phyloP scores from a whole-genome alignment of 2,797 vertebrate species.

The Hippoglossus hippoglossus region DNA sequence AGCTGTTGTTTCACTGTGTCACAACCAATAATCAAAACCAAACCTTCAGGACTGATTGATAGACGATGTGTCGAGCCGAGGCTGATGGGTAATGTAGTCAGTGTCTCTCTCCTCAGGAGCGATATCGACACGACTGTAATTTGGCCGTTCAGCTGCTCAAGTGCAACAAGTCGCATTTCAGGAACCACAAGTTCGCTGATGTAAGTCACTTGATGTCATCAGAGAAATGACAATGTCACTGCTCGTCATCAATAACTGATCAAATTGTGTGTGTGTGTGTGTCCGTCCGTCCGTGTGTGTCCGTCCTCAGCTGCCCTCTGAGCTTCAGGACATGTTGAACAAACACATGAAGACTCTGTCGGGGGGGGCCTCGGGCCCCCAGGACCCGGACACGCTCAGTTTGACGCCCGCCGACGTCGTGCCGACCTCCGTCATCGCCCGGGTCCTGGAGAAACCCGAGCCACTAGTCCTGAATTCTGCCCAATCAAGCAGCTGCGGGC shows the following conservation, averaged over 20 bases:
- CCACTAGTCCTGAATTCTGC: constrained; percentile 94
- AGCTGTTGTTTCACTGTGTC: too few species aligned
- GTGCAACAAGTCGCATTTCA: constrained; percentile 99
- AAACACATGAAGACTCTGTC: constrained; percentile 92
- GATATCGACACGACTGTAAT: constrained; percentile 97
- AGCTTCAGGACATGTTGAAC: constrained; percentile 97
- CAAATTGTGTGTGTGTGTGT: neutral
- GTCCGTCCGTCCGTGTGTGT: constrained; percentile 22
- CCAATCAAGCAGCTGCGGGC: constrained; percentile 90
- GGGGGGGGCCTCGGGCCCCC: constrained; percentile 74
- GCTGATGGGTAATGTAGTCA: neutral
- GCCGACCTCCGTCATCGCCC: constrained; percentile 94
- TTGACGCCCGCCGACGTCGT: constrained; percentile 92
- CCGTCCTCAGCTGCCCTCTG: constrained; percentile 89
- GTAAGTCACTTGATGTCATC: constrained; percentile 82
- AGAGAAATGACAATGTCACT: too few species aligned
- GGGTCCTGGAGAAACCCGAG: constrained; percentile 96
- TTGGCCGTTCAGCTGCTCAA: constrained; percentile 97
- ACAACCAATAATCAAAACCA: neutral
- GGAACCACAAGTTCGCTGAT: constrained; percentile 98
- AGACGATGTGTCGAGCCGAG: neutral
- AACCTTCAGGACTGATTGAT: too few species aligned
- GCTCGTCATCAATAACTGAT: neutral
- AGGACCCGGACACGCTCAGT: constrained; percentile 86
- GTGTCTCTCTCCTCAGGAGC: constrained; percentile 83